These are phyloP conservation scores for Lasioglossum vierecki DNA, from an alignment of 2,888 invertebrate genomes.

Conservation along the genomic window DNA sequence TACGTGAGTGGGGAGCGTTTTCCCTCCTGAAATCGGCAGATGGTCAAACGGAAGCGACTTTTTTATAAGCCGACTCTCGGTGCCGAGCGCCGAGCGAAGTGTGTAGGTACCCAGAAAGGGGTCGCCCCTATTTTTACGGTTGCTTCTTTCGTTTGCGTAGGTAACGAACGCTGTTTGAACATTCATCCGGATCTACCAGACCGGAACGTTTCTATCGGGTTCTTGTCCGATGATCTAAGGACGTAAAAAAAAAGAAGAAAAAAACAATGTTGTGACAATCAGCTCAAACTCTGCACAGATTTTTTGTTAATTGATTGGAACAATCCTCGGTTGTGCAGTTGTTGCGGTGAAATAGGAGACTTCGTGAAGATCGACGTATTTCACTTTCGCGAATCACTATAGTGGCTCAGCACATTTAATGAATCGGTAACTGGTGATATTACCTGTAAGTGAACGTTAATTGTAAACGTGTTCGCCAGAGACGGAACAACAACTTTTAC, in stretches of 20 bases:
- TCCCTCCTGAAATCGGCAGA: conserved; percentile 69
- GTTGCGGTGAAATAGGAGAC: too few species aligned
- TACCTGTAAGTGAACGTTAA: too few species aligned
- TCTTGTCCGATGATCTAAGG: neutral
- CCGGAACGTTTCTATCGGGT: neutral
- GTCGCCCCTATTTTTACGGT: conserved; percentile 63
- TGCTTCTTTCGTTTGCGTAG: conserved; percentile 29
- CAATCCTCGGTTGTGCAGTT: too few species aligned
- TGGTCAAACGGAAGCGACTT: conserved; percentile 75
- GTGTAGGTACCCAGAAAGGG: conserved; percentile 57
- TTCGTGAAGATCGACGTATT: too few species aligned
- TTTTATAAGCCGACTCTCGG: conserved; percentile 70
- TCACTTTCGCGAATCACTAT: too few species aligned
- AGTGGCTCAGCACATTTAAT: too few species aligned
- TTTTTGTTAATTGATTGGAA: too few species aligned
- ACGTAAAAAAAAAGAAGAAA: neutral
- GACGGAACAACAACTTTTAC: too few species aligned
- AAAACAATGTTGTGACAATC: too few species aligned
- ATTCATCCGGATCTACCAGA: neutral
- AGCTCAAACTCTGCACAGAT: too few species aligned
- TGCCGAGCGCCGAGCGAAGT: conserved; percentile 66
- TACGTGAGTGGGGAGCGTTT: conserved; percentile 26
- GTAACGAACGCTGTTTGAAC: conserved; percentile 12
- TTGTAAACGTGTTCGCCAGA: too few species aligned
- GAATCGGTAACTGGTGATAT: too few species aligned